These are phyloP conservation scores for Sebastes jordani DNA, from an alignment of 2,797 vertebrate genomes.

Conservation along the genomic window DNA sequence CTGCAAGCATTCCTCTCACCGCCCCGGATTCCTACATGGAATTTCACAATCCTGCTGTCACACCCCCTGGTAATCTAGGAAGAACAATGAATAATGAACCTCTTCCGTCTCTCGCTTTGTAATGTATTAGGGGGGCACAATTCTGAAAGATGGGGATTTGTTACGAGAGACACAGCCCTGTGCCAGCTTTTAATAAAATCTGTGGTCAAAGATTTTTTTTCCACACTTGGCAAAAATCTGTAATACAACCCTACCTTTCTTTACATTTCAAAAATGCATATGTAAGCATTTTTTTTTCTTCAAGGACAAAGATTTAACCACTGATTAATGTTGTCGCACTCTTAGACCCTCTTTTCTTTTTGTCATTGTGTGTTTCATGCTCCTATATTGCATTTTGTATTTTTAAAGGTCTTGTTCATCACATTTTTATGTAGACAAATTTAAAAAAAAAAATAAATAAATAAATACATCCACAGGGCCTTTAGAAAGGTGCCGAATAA, in stretches of 20 bases:
- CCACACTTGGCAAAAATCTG: conserved; percentile 4
- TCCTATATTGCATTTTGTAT: not conserved
- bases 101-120: conserved; percentile 42
- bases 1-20: conserved; percentile 78
- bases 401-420: not conserved
- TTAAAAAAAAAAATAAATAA: rapidly evolving
- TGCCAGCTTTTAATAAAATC: conserved; percentile 35
- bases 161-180: conserved; percentile 7
- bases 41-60: conserved; percentile 84
- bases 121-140: conserved; percentile 33
- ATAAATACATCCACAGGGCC: too few relatives aligned
- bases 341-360: not conserved
- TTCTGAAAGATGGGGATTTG: conserved; percentile 28
- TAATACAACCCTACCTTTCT: not conserved
- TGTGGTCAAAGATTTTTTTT: not conserved
- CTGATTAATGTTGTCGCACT: not conserved
- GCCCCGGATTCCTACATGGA: conserved; percentile 82
- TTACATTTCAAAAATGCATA: conserved; percentile 12
- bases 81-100: conserved; percentile 72
- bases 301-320: conserved; percentile 2
- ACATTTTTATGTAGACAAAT: too few relatives aligned
- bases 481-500: too few relatives aligned
- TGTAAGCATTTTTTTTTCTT: not conserved
- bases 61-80: conserved; percentile 67
- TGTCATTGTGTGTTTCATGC: not conserved